phyloP scores from a whole-genome alignment of 2,888 invertebrate genomes.

The Rambutsinella grinnellia region DNA sequence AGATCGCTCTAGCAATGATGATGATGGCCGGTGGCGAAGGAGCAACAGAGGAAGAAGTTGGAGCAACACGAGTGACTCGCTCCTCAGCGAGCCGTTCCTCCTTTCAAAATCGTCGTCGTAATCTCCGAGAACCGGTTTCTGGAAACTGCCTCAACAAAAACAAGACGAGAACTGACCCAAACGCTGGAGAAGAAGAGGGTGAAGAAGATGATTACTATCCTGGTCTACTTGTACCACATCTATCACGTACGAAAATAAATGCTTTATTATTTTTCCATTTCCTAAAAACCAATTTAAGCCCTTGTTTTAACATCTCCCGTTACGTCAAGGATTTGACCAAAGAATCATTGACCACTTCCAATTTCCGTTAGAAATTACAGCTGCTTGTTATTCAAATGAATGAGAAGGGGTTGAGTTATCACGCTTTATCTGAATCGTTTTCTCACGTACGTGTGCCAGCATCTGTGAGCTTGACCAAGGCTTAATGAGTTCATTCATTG shows the following conservation, averaged over 20 bases:
- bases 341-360: background rate
- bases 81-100: slow-evolving; percentile 27
- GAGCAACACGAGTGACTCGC: slow-evolving; percentile 25
- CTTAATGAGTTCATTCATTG: slow-evolving; percentile 6
- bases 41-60: slow-evolving; percentile 5
- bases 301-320: background rate
- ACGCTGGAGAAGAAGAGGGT: slow-evolving; percentile 8
- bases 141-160: slow-evolving; percentile 31
- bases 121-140: slow-evolving; percentile 42
- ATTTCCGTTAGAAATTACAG: slow-evolving; percentile 20
- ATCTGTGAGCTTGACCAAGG: background rate
- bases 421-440: background rate
- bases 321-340: background rate
- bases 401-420: background rate
- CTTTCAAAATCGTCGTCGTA: background rate
- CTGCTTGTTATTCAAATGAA: background rate
- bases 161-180: slow-evolving; percentile 27
- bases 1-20: slow-evolving; percentile 60
- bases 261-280: background rate
- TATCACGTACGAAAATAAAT: slow-evolving; percentile 29
- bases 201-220: background rate
- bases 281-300: background rate
- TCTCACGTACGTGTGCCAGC: background rate
- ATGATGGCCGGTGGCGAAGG: slow-evolving; percentile 58
- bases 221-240: slow-evolving; percentile 21